Percentiles rank a stretch among this genome's conserved stretches.
Conservation (phyloP, 53 echinoderm and acorn worm species). For the Antedon mediterranea region DNA sequence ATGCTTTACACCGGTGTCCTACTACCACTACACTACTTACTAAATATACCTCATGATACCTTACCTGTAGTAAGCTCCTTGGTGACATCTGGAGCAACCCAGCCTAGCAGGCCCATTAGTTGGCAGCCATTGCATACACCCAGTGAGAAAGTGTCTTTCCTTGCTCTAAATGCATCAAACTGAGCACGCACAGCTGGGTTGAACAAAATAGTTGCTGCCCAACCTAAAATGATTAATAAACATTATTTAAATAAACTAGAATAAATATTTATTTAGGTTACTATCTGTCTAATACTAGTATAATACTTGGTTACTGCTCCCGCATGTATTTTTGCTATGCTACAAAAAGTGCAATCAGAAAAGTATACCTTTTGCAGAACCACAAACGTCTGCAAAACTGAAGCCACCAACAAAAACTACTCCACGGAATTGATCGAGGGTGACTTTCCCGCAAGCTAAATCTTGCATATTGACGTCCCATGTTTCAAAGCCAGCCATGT, state of each 20-base stretch:
- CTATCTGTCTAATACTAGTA: no score
- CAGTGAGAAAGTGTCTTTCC: slow-evolving; percentile 80
- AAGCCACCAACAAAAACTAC: slow-evolving; percentile 97
- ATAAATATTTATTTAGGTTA: no score
- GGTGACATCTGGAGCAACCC: slow-evolving; percentile 61
- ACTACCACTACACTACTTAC: no score
- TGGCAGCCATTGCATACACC: slow-evolving; percentile 97
- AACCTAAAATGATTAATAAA: slow-evolving; percentile 33
- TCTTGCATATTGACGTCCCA: slow-evolving; percentile 99
- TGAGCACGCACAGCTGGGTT: slow-evolving; percentile 63
- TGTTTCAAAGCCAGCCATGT: slow-evolving; percentile 76
- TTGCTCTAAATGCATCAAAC: slow-evolving; percentile 82
- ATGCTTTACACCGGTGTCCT: no score
- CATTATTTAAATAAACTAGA: no score
- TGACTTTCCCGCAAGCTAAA: slow-evolving; percentile 40
- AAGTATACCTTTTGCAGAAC: slow-evolving; percentile 65
- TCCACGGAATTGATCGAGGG: slow-evolving; percentile 64
- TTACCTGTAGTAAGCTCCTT: background rate
- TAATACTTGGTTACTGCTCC: no score
- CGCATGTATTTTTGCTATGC: no score
- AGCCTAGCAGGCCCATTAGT: slow-evolving; percentile 91
- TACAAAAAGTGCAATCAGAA: no score
- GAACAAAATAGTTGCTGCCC: slow-evolving; percentile 88
- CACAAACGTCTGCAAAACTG: slow-evolving; percentile 91
- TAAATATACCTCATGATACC: no score